Evolutionary conservation across 2,797 vertebrate species (phyloP), one percentile per base, ranked within the genome.

Genomic region (Synanceia verrucosa): DNA sequence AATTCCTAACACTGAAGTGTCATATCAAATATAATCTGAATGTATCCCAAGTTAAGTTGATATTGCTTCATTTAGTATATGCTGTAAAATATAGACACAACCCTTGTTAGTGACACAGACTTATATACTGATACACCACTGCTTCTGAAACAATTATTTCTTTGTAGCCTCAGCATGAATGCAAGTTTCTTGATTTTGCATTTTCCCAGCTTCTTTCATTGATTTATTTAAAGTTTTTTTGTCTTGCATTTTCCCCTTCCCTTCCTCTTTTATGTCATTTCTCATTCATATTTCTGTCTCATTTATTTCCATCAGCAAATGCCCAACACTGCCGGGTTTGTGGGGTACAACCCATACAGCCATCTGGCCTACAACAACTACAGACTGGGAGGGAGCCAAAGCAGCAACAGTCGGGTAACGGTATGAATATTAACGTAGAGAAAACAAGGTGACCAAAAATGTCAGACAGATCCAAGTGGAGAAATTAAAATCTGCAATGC

Each of bases 311-410:
- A 97, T 98, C 95, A 99, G 98, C 98, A 99, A 99, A 95, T 97
- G 95, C 96, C 97, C 96, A 99, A 96, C 96, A 99, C 96, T 93
- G 89, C 97, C 85, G 98, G 97, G 95, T 99, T 99, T 97, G 98
- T 99, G 95, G 98, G 98, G 94, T 99, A 99, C 97, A 99, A 99
- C 97, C 98, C 98, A 92, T 99, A 99, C 97, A 99, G 97, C 95
- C 98, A 99, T 95, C 97, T 99, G 96, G 98, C 98, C 96, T 99
- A 99, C 97, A 99, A 99, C 97, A 99, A 99, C 97, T 99, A 99
- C 97, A 97, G 97, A 95, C 97, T 99, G 95, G 98, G 98, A 95
- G 98, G 98, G 95, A 99, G 97, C 96, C 96, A 97, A 93, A 97
- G 97, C 96, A 98, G 94, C 96, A 99, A 99, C 97, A 99, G 96